Conservation (phyloP, 2,888 invertebrate species). For the Dendrolimus pini region DNA sequence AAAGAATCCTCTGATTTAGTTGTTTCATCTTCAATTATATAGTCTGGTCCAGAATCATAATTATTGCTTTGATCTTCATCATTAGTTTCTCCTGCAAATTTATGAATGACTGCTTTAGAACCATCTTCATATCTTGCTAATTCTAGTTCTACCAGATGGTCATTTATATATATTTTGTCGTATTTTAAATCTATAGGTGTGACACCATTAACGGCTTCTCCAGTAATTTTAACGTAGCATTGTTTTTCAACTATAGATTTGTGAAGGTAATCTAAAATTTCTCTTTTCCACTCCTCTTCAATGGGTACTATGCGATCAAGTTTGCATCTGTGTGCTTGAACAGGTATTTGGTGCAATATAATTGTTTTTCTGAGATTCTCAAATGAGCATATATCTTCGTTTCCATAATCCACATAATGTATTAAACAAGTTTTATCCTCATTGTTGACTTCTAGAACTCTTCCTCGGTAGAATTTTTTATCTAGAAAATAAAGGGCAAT, state of each 20-base stretch:
- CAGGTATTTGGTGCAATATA: slow-evolving; percentile 79
- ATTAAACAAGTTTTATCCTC: slow-evolving; percentile 67
- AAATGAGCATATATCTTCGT: slow-evolving; percentile 79
- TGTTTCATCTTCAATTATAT: slow-evolving; percentile 39
- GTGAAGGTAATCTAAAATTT: slow-evolving; percentile 79
- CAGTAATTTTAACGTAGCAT: slow-evolving; percentile 64
- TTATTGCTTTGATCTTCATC: not conserved
- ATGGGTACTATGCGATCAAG: slow-evolving; percentile 58
- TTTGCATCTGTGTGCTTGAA: slow-evolving; percentile 78
- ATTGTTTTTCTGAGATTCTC: slow-evolving; percentile 78
- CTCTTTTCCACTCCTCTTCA: slow-evolving; percentile 57
- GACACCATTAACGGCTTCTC: slow-evolving; percentile 40
- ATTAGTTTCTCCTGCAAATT: slow-evolving; percentile 22
- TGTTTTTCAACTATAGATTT: slow-evolving; percentile 74
- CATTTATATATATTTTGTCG: slow-evolving; percentile 58
- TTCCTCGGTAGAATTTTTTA: slow-evolving; percentile 83
- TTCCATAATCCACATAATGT: slow-evolving; percentile 90
- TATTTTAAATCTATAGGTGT: slow-evolving; percentile 50
- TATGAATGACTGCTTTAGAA: slow-evolving; percentile 37
- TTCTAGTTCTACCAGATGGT: slow-evolving; percentile 63
- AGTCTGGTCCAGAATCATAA: slow-evolving; percentile 44
- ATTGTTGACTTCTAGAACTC: slow-evolving; percentile 61
- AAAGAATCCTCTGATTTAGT: slow-evolving; percentile 29
- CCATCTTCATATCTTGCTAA: slow-evolving; percentile 54
- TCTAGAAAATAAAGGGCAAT: slow-evolving; percentile 81